Evolutionary conservation across 2,113 vertebrate genomes (phyloP).

Genomic region (Burhinus bistriatus): DNA sequence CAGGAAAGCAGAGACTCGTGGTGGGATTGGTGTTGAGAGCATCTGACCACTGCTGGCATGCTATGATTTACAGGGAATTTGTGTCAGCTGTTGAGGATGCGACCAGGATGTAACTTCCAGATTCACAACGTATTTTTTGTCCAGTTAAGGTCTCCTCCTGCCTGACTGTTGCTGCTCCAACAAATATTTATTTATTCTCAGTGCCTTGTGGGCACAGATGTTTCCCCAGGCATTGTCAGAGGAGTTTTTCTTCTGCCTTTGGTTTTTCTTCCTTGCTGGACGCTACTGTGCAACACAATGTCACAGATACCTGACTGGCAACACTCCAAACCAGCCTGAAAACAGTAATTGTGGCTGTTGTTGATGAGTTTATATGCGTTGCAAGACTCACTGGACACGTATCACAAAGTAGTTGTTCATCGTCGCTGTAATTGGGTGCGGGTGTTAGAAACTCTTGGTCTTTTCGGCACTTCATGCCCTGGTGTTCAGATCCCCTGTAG

Average conservation of each 20-base stretch:
- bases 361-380: not conserved
- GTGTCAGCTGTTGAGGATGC: not conserved
- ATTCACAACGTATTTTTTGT: not conserved
- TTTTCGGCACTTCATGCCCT: not conserved
- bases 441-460: not conserved
- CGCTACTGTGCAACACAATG: not conserved
- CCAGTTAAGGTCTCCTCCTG: not conserved
- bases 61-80: not conserved
- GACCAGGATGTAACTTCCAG: not conserved
- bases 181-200: not conserved
- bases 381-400: not conserved
- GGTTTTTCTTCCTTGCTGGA: not conserved
- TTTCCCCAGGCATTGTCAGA: not conserved
- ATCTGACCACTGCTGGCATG: not conserved
- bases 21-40: not conserved
- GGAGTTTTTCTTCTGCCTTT: not conserved
- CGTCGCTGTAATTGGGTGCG: not conserved
- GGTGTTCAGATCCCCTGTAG: not conserved
- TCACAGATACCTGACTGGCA: not conserved
- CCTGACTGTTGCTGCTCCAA: not conserved
- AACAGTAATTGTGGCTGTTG: not conserved
- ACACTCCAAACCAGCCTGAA: not conserved
- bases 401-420: not conserved
- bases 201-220: not conserved
- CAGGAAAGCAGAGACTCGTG: not conserved